phyloP scores from a whole-genome alignment of 2,797 vertebrate genomes.

The Centropyge bicolor region DNA sequence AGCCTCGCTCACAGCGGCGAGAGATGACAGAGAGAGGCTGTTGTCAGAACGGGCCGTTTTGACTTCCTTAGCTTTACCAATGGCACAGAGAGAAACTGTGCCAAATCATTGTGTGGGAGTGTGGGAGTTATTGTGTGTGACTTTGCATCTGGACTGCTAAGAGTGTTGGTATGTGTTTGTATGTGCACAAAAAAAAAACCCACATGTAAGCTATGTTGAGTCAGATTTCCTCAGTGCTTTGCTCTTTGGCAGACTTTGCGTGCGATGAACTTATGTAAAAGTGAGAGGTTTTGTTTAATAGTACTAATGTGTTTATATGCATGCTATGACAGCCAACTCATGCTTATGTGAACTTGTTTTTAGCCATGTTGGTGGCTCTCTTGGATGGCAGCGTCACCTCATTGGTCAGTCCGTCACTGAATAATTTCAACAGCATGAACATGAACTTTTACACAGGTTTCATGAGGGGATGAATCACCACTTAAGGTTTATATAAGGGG shows the following conservation, averaged over 20 bases:
- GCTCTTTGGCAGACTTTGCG: background rate
- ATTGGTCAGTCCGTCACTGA: background rate
- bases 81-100: slow-evolving; percentile 43
- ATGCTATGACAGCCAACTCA: background rate
- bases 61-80: slow-evolving; percentile 52
- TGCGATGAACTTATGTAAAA: slow-evolving; percentile 20
- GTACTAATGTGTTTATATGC: background rate
- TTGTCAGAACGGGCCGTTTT: slow-evolving; percentile 45
- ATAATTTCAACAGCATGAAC: background rate
- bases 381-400: too few species aligned
- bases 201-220: slow-evolving; percentile 11
- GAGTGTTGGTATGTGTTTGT: slow-evolving; percentile 1
- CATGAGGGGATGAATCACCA: background rate
- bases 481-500: background rate
- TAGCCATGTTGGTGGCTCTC: background rate
- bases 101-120: slow-evolving; percentile 57
- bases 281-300: background rate
- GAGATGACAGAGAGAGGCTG: slow-evolving; percentile 54
- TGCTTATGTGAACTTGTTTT: background rate
- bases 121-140: slow-evolving; percentile 31
- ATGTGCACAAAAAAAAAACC: background rate
- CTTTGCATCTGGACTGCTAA: slow-evolving; percentile 14
- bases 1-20: slow-evolving; percentile 31
- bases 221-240: slow-evolving; percentile 26
- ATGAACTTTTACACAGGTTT: background rate